Conservation (phyloP, 2,888 invertebrate genomes). For the Eupithecia tripunctaria region DNA sequence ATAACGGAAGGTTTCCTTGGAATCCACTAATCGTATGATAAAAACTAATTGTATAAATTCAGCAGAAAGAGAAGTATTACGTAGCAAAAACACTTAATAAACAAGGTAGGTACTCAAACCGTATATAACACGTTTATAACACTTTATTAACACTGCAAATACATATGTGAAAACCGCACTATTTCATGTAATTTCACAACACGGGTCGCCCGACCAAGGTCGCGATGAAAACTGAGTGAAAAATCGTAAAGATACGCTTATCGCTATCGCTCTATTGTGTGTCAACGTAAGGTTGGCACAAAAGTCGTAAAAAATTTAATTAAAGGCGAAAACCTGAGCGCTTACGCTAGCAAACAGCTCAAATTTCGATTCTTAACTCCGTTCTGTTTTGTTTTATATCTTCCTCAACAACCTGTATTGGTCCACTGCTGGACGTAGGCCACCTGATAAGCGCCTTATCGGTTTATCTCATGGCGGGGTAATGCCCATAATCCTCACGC, state of each 20-base stretch:
- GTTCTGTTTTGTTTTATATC: background rate
- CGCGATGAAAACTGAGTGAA: conserved; percentile 52
- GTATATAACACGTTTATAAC: background rate
- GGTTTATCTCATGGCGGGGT: too few relatives aligned
- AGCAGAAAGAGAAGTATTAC: background rate
- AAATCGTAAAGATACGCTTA: conserved; percentile 49
- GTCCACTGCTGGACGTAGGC: too few relatives aligned
- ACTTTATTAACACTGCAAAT: background rate
- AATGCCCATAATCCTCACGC: too few relatives aligned
- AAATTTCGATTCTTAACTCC: background rate
- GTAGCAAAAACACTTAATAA: background rate
- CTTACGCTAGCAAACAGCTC: too few relatives aligned
- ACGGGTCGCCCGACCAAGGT: conserved; percentile 34
- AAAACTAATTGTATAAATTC: background rate
- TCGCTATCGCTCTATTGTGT: conserved; percentile 45
- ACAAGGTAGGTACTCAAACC: background rate
- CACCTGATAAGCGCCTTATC: too few relatives aligned
- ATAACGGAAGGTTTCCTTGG: background rate
- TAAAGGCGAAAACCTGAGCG: background rate
- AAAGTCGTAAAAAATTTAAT: conserved; percentile 4
- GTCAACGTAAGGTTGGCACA: conserved; percentile 46
- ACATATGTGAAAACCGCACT: background rate
- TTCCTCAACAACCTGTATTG: too few relatives aligned
- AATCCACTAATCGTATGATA: background rate
- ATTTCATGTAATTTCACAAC: conserved; percentile 1